These are phyloP conservation scores for Itoplectis maculator DNA, from an alignment of 2,888 invertebrate species.

Conservation along the genomic window DNA sequence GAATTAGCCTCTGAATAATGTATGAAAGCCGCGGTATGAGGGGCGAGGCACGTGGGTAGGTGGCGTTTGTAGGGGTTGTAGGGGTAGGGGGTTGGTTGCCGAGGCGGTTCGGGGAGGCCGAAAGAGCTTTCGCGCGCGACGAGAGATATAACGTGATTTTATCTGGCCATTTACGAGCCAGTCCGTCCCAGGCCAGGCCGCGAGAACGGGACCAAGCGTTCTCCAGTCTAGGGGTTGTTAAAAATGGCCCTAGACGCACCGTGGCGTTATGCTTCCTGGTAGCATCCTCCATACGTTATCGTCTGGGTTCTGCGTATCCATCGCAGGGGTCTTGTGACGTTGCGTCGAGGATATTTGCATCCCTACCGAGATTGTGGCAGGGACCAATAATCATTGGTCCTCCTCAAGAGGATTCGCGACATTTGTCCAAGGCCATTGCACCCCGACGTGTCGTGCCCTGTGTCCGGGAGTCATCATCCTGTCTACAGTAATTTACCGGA, in stretches of 20 bases:
- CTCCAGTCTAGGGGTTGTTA: conserved; percentile 40
- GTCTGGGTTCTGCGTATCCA: too few relatives aligned
- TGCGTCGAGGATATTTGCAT: not conserved
- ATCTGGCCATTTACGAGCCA: conserved; percentile 80
- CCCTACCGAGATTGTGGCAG: too few relatives aligned
- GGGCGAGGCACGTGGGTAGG: conserved; percentile 67
- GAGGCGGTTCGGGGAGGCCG: conserved; percentile 27
- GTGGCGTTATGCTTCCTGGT: too few relatives aligned
- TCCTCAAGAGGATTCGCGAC: too few relatives aligned
- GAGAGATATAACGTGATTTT: conserved; percentile 79
- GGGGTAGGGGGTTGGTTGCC: not conserved
- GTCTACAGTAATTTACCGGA: not conserved
- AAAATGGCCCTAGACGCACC: conserved; percentile 60
- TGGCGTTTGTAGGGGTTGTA: conserved; percentile 20
- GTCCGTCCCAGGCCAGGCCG: conserved; percentile 57
- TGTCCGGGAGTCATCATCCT: not conserved
- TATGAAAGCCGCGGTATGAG: too few relatives aligned
- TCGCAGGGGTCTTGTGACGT: not conserved
- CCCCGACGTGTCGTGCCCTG: not conserved
- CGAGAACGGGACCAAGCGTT: conserved; percentile 67
- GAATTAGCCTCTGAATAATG: conserved; percentile 81
- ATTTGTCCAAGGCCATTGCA: not conserved
- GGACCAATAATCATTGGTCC: too few relatives aligned
- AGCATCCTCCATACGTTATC: too few relatives aligned
- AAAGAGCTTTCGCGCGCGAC: conserved; percentile 66